These are phyloP conservation scores for Drosophila malerkotliana DNA, from an alignment of 1,140 invertebrate genomes.

Conservation along the genomic window DNA sequence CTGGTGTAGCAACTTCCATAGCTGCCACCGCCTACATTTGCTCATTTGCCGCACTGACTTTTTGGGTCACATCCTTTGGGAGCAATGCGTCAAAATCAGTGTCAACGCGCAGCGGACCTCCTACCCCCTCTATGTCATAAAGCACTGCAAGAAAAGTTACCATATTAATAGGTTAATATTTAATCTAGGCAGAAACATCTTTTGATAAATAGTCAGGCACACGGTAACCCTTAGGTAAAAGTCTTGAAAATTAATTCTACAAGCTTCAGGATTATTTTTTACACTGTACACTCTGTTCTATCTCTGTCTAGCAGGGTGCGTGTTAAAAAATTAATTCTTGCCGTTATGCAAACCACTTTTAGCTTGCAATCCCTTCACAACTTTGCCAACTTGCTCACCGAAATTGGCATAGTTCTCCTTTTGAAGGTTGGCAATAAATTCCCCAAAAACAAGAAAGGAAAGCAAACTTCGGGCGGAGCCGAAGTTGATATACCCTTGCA, in stretches of 20 bases:
- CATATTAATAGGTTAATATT: neutral
- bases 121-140: conserved; percentile 1
- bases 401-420: conserved; percentile 67
- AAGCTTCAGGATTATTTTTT: neutral
- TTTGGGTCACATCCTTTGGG: conserved; percentile 80
- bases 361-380: conserved; percentile 4
- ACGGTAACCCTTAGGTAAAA: too few relatives aligned
- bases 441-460: too few relatives aligned
- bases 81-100: conserved; percentile 82
- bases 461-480: too few relatives aligned
- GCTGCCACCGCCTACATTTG: conserved; percentile 62
- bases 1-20: conserved; percentile 17
- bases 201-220: too few relatives aligned
- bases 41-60: conserved; percentile 80
- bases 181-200: too few relatives aligned
- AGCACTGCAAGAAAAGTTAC: conserved; percentile 1
- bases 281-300: neutral
- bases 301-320: conserved; percentile 34
- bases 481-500: too few relatives aligned
- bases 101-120: conserved; percentile 69
- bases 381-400: conserved; percentile 9
- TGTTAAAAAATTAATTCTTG: conserved; percentile 78
- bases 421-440: conserved; percentile 74
- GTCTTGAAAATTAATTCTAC: neutral
- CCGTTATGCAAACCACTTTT: conserved; percentile 64